Base-by-base conservation (phyloP, 2,113 vertebrate genomes). In the Paradoxurus hermaphroditus region DNA sequence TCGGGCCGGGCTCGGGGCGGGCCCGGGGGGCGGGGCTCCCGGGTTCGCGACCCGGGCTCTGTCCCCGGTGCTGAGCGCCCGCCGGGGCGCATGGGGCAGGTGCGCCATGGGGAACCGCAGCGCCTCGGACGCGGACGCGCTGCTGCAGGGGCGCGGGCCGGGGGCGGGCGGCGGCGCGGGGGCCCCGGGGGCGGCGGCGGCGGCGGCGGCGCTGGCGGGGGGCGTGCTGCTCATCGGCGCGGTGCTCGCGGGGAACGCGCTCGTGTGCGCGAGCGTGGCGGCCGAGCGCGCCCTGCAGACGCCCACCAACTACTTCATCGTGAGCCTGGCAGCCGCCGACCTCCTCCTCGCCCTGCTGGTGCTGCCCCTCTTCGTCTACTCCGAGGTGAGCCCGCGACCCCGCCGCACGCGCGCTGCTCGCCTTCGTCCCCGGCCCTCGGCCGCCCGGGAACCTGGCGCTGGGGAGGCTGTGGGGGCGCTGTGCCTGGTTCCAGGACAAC, bases 241-340 rank as follows among this genome's bases (percentile, higher is more conserved):
- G 34, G 98, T 99, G 96, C 98, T 99, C 39, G 98, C 99, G 1
- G 99, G 99, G 34, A 99, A 99, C 97, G 98, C 99, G 91, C 99
- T 99, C 0, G 99, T 99, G 94, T 99, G 99, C 82, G 96, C 99
- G 21, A 99, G 99, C 97, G 99, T 99, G 92, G 99, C 99, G 95
- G 97, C 98, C 81, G 99, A 99, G 98, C 99, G 99, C 96, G 99
- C 99, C 62, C 97, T 99, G 75, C 99, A 99, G 98, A 99, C 99
- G 29, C 99, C 99, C 59, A 99, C 99, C 59, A 99, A 99, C 98
- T 99, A 99, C 98, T 99, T 99, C 98, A 99, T 99, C 84, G 99
- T 99, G 97, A 99, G 99, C 96, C 98, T 99, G 96, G 99, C 99
- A 75, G 99, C 99, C 9, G 99, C 99, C 0, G 99, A 99, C 97